Percentiles rank a stretch among this genome's conserved stretches.
phyloP scores from a whole-genome alignment of 2,888 invertebrate genomes.

The Pandemis corylana region DNA sequence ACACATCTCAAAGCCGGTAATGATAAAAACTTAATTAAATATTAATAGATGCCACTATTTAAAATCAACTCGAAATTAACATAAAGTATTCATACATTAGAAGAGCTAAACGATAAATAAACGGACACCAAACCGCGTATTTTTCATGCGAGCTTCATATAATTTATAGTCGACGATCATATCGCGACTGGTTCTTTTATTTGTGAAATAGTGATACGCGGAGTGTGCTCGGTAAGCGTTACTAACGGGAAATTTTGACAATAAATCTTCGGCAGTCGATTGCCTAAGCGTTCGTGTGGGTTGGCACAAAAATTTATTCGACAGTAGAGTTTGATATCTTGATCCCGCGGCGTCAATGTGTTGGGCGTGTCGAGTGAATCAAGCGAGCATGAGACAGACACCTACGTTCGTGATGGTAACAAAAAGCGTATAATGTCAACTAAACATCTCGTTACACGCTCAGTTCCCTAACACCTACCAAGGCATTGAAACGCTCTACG shows the following conservation, averaged over 20 bases:
- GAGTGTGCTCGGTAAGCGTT: conserved; percentile 83
- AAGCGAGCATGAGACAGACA: conserved; percentile 47
- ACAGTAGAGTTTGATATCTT: conserved; percentile 79
- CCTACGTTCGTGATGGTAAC: conserved; percentile 29
- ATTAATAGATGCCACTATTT: conserved; percentile 65
- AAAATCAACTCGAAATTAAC: conserved; percentile 62
- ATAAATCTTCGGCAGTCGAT: conserved; percentile 83
- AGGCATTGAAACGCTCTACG: conserved; percentile 69
- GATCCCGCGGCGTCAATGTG: conserved; percentile 70
- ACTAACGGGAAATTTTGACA: conserved; percentile 84
- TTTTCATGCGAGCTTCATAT: conserved; percentile 81
- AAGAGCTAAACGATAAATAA: conserved; percentile 78
- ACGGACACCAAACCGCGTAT: conserved; percentile 78
- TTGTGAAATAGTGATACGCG: conserved; percentile 84
- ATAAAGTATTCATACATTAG: conserved; percentile 77
- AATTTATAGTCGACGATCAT: conserved; percentile 84
- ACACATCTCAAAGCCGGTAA: neutral
- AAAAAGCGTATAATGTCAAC: conserved; percentile 22
- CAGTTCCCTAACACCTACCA: conserved; percentile 68
- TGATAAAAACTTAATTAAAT: conserved; percentile 35
- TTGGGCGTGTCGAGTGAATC: conserved; percentile 55
- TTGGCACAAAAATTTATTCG: conserved; percentile 79
- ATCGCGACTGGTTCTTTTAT: conserved; percentile 85
- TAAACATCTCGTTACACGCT: conserved; percentile 22
- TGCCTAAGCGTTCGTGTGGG: conserved; percentile 84